A percentile compares a stretch with the other conserved stretches of the same genome.
These are phyloP conservation scores for Leptopterna dolabrata DNA, from an alignment of 2,888 invertebrate species.

Conservation along the genomic window DNA sequence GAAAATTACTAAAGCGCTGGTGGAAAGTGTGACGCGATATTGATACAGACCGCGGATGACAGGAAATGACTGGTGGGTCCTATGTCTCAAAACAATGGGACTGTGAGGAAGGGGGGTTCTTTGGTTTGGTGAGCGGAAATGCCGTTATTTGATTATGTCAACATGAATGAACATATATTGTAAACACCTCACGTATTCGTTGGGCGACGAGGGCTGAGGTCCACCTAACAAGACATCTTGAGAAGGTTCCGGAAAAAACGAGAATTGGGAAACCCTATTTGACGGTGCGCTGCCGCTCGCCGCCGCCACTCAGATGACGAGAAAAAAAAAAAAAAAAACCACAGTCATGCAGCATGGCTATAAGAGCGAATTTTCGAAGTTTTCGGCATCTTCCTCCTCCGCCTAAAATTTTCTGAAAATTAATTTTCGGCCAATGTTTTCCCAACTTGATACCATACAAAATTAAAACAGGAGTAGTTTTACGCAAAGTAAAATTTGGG, in stretches of 20 bases:
- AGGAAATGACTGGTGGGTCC: slow-evolving; percentile 18
- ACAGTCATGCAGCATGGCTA: too few species aligned
- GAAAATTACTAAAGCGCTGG: background rate
- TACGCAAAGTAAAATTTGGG: too few species aligned
- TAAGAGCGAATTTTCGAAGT: too few species aligned
- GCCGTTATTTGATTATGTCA: slow-evolving; percentile 15
- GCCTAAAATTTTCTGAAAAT: too few species aligned
- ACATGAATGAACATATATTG: background rate
- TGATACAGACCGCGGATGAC: slow-evolving; percentile 6
- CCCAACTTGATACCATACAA: too few species aligned
- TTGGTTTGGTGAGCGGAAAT: slow-evolving; percentile 16
- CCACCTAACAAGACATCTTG: background rate
- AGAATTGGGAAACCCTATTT: too few species aligned
- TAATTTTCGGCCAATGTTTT: too few species aligned
- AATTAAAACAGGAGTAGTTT: too few species aligned
- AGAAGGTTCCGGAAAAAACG: background rate
- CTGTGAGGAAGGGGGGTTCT: background rate
- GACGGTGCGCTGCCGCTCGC: too few species aligned
- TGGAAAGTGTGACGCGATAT: slow-evolving; percentile 18
- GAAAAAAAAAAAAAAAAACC: too few species aligned
- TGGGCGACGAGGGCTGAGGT: background rate
- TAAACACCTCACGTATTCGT: background rate
- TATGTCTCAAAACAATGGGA: background rate
- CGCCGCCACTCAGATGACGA: too few species aligned
- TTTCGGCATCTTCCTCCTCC: too few species aligned